Base-by-base conservation (phyloP, 2,888 invertebrate species). In the Neelides folsomi region DNA sequence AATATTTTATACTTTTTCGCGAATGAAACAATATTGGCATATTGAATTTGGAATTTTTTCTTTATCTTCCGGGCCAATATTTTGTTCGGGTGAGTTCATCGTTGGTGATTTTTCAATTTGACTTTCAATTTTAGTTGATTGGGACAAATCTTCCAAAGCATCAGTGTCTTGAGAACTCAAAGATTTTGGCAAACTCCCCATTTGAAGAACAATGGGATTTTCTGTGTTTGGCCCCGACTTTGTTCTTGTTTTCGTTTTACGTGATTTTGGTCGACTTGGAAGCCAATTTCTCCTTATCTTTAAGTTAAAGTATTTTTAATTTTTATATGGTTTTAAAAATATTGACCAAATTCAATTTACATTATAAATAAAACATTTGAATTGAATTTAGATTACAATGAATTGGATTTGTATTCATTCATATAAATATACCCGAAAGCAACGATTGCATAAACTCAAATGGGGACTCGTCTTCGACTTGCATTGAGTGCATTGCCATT, bases 251-350 rank as follows among this genome's bases (percentile, higher is more conserved):
- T 20, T n/a, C n/a, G n/a, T n/a, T n/a, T n/a, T n/a, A n/a, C 53
- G 44, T 7, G 57, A 50, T 52, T 40, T 38, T 18, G 62, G 60
- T 10, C 62, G 46, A 34, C 53, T 53, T 12, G 62, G 62, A 38
- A 60, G 54, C 62, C 62, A 62, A 38, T 54, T 55, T 12, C 62
- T 48, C 5, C 60, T 57, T 9, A 58, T 53, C 60, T 63, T 34
- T 35, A 43, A 48, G 8, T 13, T 41, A 13, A 35, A 39, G 40
- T 34, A 10, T 9, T 2, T 38, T 15, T 19, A 45, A 49, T 19
- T 48, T 8, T n/a, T 48, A 15, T 13, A 49, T 6, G 18, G 9
- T 12, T 20, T 12, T 19, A 13, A 43, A 36, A 35, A 36, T 10
- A 27, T 44, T n/a, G 5, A 18, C 15, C 36, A 46, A 13, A 38